A percentile compares a stretch with the other conserved stretches of the same genome.
These are phyloP conservation scores for Synergus laeviventris DNA, from an alignment of 2,888 invertebrate species.

Conservation along the genomic window DNA sequence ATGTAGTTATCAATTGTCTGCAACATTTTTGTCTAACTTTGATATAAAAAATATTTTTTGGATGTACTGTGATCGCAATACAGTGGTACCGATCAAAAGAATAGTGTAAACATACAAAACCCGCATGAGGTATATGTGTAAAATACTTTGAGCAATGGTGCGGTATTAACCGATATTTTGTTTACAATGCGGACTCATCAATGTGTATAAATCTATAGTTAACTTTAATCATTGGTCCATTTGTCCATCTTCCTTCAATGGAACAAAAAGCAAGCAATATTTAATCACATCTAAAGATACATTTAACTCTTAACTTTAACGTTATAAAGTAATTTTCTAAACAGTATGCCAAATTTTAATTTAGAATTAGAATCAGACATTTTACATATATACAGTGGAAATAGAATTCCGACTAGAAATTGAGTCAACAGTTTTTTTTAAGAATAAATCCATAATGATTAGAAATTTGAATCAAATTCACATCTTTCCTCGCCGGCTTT, in stretches of 20 bases:
- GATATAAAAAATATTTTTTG: not conserved
- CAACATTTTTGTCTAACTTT: not conserved
- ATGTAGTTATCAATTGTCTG: not conserved
- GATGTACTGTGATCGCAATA: not conserved
- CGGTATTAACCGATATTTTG: conserved; percentile 15
- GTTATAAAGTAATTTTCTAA: not conserved
- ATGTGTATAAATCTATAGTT: not conserved
- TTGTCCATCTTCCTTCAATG: not conserved
- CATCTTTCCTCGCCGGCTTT: not conserved
- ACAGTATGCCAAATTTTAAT: too few relatives aligned
- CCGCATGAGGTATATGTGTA: conserved; percentile 3
- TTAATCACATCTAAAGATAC: not conserved
- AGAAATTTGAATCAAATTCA: not conserved
- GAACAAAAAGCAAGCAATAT: not conserved
- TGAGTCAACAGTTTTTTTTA: not conserved
- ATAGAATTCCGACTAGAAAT: too few relatives aligned
- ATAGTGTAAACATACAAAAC: conserved; percentile 20
- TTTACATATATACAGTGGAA: too few relatives aligned
- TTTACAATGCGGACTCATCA: not conserved
- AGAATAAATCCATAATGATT: not conserved
- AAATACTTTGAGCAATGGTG: conserved; percentile 23
- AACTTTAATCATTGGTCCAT: conserved; percentile 7
- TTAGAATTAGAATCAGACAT: too few relatives aligned
- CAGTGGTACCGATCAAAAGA: conserved; percentile 19
- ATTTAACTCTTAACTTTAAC: too few relatives aligned